Conservation (phyloP, 2,888 invertebrate species). For the Drosophila pullipes region DNA sequence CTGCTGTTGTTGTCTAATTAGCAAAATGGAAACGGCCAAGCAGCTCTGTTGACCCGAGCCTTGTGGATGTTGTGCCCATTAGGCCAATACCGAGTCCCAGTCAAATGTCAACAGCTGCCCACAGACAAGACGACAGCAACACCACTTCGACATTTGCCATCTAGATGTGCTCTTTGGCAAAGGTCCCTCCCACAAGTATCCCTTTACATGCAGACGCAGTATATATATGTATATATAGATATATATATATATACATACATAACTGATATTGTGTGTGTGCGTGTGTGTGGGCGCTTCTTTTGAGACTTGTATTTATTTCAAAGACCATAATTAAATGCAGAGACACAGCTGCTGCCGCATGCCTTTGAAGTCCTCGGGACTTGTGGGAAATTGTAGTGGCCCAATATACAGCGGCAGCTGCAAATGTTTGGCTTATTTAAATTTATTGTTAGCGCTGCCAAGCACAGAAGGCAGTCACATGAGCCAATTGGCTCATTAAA, state of each 20-base stretch:
- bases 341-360: conserved; percentile 52
- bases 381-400: conserved; percentile 17
- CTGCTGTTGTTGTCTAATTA: conserved; percentile 64
- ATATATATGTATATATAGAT: background rate
- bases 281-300: conserved; percentile 17
- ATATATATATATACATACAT: conserved; percentile 1
- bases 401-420: conserved; percentile 27
- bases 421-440: conserved; percentile 20
- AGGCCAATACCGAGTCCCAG: conserved; percentile 41
- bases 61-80: conserved; percentile 16
- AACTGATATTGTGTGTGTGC: conserved; percentile 8
- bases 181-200: conserved; percentile 53
- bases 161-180: conserved; percentile 18
- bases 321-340: conserved; percentile 71
- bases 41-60: conserved; percentile 28
- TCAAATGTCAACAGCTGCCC: conserved; percentile 73
- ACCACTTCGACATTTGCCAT: conserved; percentile 50
- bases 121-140: conserved; percentile 28
- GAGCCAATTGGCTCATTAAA: conserved; percentile 63
- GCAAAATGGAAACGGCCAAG: conserved; percentile 36
- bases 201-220: background rate
- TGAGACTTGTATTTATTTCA: conserved; percentile 49
- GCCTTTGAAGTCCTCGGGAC: conserved; percentile 61
- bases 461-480: conserved; percentile 23
- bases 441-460: conserved; percentile 47